Evolutionary conservation across 2,113 vertebrate species (phyloP), one percentile per base, ranked within the genome.

Genomic region (Mustela nigripes): DNA sequence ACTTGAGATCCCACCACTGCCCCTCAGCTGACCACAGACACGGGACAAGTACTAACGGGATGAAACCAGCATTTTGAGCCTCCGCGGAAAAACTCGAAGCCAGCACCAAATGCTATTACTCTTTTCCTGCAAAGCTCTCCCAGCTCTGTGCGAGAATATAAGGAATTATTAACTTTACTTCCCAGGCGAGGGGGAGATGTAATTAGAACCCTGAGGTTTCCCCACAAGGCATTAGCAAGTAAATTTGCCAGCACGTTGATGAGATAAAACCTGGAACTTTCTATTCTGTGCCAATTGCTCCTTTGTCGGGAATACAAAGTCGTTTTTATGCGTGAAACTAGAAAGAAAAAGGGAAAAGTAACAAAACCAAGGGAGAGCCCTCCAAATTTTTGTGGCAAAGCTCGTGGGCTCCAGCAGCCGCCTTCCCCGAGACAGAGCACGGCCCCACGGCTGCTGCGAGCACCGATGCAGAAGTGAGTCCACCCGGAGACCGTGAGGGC

Each of bases 111-210:
- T 4, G 7, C 24, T 45, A n/a, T 28, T 28, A 53, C 50, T 67
- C 39, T 87, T 71, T 86, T 69, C 26, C 65, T 53, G 50, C 39
- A 50, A n/a, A 62, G 83, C 76, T 82, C 74, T 86, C 50, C 42
- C 80, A 91, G 67, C 42, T 48, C 71, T 56, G n/a, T 36, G 33
- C n/a, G 79, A 63, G 42, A 79, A 67, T 28, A 78, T 60, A 78
- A 91, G 28, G 88, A 78, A 69, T 91, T 94, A 91, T 79, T 33
- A n/a, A 78, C 31, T 58, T 84, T 58, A 45, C 88, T 84, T 89
- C 71, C 78, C 78, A 79, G 33, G 92, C 0, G 1, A 86, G 33
- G 39, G 31, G 65, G 73, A 42, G 67, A 81, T 26, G 36, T 65
- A 79, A 80, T 85, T 83, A 48, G 94, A 97, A 42, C 56, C 56